Evolutionary conservation across 2,113 vertebrate genomes (phyloP).

Genomic region (Siniperca chuatsi): DNA sequence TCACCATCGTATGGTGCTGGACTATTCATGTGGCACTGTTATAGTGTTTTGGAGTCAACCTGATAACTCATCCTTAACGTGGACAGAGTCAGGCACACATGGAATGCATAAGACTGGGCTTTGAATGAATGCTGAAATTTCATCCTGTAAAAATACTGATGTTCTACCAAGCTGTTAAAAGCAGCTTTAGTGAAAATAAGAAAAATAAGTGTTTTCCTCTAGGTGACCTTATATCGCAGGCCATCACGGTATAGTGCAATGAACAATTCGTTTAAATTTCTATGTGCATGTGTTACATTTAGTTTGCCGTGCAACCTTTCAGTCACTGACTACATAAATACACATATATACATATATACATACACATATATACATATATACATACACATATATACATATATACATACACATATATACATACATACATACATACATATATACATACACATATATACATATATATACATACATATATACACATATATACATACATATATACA

Average conservation of each 20-base stretch:
- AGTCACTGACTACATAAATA: no score
- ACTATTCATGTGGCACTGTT: constrained; percentile 26
- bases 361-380: no score
- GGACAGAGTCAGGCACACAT: constrained; percentile 59
- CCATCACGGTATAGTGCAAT: not conserved
- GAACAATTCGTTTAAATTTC: not conserved
- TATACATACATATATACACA: no score
- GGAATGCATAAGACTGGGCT: constrained; percentile 56
- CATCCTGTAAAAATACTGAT: constrained; percentile 43
- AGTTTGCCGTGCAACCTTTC: not conserved
- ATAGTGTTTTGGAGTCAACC: constrained; percentile 50
- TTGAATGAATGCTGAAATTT: constrained; percentile 54
- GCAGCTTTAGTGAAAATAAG: not conserved
- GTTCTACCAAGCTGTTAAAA: constrained; percentile 31
- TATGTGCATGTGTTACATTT: not conserved
- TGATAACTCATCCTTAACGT: constrained; percentile 66
- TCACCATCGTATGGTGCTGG: constrained; percentile 49
- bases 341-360: not conserved
- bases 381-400: no score
- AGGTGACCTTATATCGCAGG: not conserved
- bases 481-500: no score
- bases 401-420: no score
- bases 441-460: no score
- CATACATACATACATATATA: no score
- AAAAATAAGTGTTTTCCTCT: not conserved